Evolutionary conservation across 2,888 invertebrate species (phyloP), one percentile per base, ranked within the genome.

Genomic region (Thera obeliscata): DNA sequence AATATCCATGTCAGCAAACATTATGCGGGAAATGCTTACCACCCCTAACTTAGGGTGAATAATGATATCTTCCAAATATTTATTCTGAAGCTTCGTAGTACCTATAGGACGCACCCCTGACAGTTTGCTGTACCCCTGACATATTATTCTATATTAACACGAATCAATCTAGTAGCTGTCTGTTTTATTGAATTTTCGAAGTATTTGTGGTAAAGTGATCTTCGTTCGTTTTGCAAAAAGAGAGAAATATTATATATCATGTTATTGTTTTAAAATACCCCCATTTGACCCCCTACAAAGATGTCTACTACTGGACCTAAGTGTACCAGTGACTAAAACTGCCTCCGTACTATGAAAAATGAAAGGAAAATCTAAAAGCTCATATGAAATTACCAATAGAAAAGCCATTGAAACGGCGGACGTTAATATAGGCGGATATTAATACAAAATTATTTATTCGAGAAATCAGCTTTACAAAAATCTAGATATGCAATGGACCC

Each of bases 21-120:
- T 64, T 52, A 52, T 52, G 48, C 43, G 41, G 56, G 22, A 49
- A 56, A 52, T 61, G 46, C 56, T 48, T 59, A 56, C 36, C 38
- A 12, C 58, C 60, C 55, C 35, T 35, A 55, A 56, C 36, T 66
- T 60, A 52, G 66, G 57, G 63, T 69, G 62, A 66, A 63, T 66
- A 61, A 66, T 67, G 58, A 67, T 66, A 69, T 63, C 56, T 54
- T 52, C 61, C 66, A 69, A 69, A 69, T 66, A 66, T 69, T 69
- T 62, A 62, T 64, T 54, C 52, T n/a, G 55, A 38, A 59, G 56
- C 56, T 64, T 68, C 64, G 33, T 55, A 52, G 59, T 46, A 35
- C 50, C 43, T 46, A 46, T 9, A 50, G 22, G 49, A 52, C 54
- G 49, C n/a, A 64, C 52, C 61, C 62, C 12, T 54, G 50, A 62